phyloP scores from a whole-genome alignment of 2,113 vertebrate species.

The Phyllostomus discolor region DNA sequence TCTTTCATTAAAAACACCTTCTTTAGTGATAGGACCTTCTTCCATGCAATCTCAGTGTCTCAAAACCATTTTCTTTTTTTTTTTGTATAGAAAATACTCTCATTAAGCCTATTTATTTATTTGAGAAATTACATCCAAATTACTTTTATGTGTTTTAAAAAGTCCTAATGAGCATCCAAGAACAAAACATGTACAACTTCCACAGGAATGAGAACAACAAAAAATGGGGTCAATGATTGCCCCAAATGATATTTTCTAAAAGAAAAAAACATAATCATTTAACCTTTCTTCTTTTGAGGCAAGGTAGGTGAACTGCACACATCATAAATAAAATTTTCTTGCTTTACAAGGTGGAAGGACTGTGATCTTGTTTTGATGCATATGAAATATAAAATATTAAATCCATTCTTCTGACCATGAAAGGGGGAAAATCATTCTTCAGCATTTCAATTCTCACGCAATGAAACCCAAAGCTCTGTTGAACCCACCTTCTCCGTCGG shows the following conservation, averaged over 20 bases:
- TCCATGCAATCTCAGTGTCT: constrained; percentile 41
- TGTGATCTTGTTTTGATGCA: not conserved
- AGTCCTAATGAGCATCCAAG: constrained; percentile 36
- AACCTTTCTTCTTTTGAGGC: constrained; percentile 16
- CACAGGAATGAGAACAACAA: constrained; percentile 47
- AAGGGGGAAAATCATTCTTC: not conserved
- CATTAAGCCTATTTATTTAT: not conserved
- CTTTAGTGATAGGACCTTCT: not conserved
- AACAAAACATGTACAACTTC: constrained; percentile 44
- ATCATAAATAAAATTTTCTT: constrained; percentile 53
- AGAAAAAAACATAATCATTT: constrained; percentile 38
- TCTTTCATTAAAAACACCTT: constrained; percentile 27
- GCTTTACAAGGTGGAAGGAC: constrained; percentile 49
- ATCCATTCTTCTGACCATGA: constrained; percentile 47
- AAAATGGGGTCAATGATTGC: not conserved
- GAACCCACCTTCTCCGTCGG: constrained; percentile 93
- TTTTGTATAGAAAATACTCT: not conserved
- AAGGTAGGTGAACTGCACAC: not conserved
- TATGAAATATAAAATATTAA: constrained; percentile 46
- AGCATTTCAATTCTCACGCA: constrained; percentile 81
- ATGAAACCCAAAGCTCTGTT: constrained; percentile 99
- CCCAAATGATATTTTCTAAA: constrained; percentile 42
- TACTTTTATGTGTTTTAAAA: constrained; percentile 44
- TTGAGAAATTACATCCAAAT: constrained; percentile 65
- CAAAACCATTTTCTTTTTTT: too few relatives aligned